Conservation (phyloP, 2,797 vertebrate species). For the Pterois miles region DNA sequence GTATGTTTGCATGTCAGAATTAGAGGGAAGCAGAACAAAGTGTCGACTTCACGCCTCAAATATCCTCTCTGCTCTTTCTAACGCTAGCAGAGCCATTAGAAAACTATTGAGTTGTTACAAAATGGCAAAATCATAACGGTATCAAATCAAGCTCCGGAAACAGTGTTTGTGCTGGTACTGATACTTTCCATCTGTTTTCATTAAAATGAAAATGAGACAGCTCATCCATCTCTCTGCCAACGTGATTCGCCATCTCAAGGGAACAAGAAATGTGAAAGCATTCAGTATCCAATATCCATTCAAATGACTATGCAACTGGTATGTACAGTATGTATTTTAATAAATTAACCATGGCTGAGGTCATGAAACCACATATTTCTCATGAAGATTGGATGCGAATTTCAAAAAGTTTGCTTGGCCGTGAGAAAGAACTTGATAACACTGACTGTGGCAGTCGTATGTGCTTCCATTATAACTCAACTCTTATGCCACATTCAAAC, state of each 20-base stretch:
- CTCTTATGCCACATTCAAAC: not conserved
- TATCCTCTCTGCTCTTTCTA: not conserved
- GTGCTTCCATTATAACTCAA: not conserved
- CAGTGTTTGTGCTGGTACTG: slow-evolving; percentile 50
- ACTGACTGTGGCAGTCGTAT: not conserved
- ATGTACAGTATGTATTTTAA: slow-evolving; percentile 20
- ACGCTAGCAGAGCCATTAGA: slow-evolving; percentile 29
- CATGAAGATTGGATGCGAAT: not conserved
- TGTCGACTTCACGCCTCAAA: not conserved
- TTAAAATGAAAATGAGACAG: slow-evolving; percentile 72
- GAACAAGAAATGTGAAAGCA: slow-evolving; percentile 28
- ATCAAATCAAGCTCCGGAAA: slow-evolving; percentile 50
- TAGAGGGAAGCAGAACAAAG: not conserved
- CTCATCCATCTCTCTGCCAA: slow-evolving; percentile 64
- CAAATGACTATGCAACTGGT: slow-evolving; percentile 30
- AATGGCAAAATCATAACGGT: slow-evolving; percentile 44
- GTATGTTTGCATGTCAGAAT: slow-evolving; percentile 36
- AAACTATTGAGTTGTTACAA: slow-evolving; percentile 45
- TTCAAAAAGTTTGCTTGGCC: not conserved
- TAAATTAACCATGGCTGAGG: slow-evolving; percentile 23
- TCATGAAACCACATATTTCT: slow-evolving; percentile 19
- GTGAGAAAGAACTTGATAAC: not conserved
- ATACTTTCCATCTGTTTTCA: slow-evolving; percentile 71
- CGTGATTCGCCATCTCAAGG: slow-evolving; percentile 34
- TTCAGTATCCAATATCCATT: slow-evolving; percentile 57